Conservation (phyloP, 1,140 invertebrate genomes). For the Diplogasteroides magnus region DNA sequence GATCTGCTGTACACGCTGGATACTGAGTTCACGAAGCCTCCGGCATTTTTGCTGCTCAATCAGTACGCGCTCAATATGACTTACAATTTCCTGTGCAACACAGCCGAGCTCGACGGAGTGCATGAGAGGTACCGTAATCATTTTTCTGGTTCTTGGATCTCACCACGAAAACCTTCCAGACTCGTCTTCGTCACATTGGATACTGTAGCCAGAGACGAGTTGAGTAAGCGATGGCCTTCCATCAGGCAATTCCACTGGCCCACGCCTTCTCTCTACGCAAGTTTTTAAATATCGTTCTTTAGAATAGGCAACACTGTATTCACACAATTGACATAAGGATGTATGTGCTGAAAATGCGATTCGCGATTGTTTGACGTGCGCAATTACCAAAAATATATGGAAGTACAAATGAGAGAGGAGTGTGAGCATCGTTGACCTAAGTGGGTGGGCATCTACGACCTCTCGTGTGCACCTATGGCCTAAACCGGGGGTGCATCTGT, state of each 20-base stretch:
- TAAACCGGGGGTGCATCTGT: no score
- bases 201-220: constrained; percentile 38
- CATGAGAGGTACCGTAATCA: constrained; percentile 49
- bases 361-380: no score
- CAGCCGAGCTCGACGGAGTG: constrained; percentile 40
- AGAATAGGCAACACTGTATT: no score
- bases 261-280: constrained; percentile 51
- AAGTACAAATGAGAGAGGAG: no score
- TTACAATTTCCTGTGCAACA: constrained; percentile 54
- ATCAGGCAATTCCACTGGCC: constrained; percentile 52
- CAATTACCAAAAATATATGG: no score
- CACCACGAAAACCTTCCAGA: neutral
- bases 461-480: no score
- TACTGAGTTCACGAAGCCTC: constrained; percentile 42
- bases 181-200: constrained; percentile 53
- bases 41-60: constrained; percentile 49
- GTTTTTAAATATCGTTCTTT: no score
- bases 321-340: no score
- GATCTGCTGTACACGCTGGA: constrained; percentile 43
- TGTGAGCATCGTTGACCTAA: no score
- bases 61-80: constrained; percentile 54
- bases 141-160: neutral
- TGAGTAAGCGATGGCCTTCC: constrained; percentile 43
- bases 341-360: no score
- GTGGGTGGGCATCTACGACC: no score